Evolutionary conservation across 2,113 vertebrate species (phyloP).

Genomic region (Zapus hudsonius): DNA sequence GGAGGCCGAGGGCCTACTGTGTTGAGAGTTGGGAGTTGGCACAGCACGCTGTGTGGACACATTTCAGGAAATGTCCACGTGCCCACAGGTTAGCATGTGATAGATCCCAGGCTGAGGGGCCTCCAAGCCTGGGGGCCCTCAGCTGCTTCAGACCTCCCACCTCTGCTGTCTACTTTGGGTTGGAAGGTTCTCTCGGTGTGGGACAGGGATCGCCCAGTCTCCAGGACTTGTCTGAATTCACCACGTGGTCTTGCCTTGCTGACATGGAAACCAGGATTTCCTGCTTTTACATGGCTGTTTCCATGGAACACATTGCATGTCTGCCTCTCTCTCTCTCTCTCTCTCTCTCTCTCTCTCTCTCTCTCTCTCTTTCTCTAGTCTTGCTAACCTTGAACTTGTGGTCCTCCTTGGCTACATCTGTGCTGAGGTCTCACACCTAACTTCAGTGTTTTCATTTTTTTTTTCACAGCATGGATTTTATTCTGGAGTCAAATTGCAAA

Average conservation of each 20-base stretch:
- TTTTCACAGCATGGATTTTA: constrained; percentile 20
- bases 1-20: not conserved
- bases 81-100: accelerated
- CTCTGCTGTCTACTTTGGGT: accelerated
- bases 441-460: constrained; percentile 43
- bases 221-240: not conserved
- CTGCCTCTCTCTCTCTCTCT: not conserved
- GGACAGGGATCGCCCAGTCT: not conserved
- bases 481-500: constrained; percentile 34
- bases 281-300: constrained; percentile 43
- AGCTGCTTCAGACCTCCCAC: accelerated
- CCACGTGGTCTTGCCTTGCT: accelerated
- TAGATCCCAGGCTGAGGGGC: accelerated
- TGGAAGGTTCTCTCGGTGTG: accelerated
- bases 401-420: not conserved
- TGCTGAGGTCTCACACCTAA: too few species aligned
- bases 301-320: not conserved
- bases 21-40: not conserved
- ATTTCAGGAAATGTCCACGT: not conserved
- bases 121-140: accelerated
- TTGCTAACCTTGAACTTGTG: not conserved
- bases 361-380: too few species aligned
- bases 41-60: not conserved
- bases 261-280: constrained; percentile 46
- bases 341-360: not conserved